A percentile compares a stretch with the other conserved stretches of the same genome.
Conservation (phyloP, 2,797 vertebrate genomes). For the Pseudochirops corinnae region DNA sequence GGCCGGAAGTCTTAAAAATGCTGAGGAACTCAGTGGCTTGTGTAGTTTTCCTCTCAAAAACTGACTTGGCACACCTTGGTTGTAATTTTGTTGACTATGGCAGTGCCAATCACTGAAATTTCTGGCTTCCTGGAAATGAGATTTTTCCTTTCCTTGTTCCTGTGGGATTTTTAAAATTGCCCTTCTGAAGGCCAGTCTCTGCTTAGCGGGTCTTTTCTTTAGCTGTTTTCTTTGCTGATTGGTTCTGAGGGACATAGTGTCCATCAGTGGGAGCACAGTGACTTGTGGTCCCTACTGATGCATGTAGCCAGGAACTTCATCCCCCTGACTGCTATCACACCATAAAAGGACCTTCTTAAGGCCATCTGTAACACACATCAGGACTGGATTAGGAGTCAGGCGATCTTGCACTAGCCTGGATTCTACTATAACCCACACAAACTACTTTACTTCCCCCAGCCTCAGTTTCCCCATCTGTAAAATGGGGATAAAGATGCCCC, state of each 20-base stretch:
- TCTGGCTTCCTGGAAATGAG: not conserved
- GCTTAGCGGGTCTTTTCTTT: not conserved
- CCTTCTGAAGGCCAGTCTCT: not conserved
- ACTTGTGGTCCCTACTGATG: not conserved
- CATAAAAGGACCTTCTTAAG: not conserved
- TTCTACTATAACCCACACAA: not conserved
- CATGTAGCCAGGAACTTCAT: not conserved
- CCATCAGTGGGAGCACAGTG: not conserved
- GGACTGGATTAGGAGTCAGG: too few relatives aligned
- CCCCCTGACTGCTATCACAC: not conserved
- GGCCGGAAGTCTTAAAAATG: not conserved
- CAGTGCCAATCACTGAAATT: not conserved
- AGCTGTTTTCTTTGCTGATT: not conserved
- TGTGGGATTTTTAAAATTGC: not conserved
- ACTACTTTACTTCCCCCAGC: not conserved
- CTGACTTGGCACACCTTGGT: not conserved
- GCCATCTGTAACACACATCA: not conserved
- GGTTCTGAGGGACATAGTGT: not conserved
- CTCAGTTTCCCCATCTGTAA: constrained; percentile 32
- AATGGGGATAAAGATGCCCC: not conserved
- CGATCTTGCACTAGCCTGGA: not conserved
- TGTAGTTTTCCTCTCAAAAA: constrained; percentile 80
- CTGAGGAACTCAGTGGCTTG: constrained; percentile 76
- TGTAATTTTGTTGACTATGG: not conserved
- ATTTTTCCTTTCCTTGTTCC: not conserved